These are phyloP conservation scores for Paedocypris sp. DNA, from an alignment of 2,113 vertebrate species.

Conservation along the genomic window DNA sequence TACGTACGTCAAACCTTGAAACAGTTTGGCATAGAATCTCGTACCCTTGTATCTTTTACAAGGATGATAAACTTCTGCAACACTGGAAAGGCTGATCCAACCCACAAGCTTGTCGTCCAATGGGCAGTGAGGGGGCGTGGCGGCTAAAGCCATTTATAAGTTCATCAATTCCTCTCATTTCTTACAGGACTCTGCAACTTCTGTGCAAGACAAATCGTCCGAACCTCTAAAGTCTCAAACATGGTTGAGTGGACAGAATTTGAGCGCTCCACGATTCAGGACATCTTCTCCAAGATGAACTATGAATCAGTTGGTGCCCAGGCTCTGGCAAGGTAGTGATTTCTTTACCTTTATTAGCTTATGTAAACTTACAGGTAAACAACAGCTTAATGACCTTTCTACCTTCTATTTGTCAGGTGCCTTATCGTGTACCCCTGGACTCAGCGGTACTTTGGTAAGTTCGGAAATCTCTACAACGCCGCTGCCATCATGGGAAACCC, in stretches of 20 bases:
- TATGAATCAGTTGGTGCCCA: slow-evolving; percentile 33
- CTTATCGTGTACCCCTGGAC: slow-evolving; percentile 61
- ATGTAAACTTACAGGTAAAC: no score
- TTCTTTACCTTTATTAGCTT: not conserved
- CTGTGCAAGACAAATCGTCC: not conserved
- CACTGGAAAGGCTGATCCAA: not conserved
- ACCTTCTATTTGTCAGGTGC: slow-evolving; percentile 34
- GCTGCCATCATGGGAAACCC: slow-evolving; percentile 49
- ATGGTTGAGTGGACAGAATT: slow-evolving; percentile 51
- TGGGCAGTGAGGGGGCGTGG: slow-evolving; percentile 5
- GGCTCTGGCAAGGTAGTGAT: slow-evolving; percentile 43
- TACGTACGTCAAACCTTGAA: no score
- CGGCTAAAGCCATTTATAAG: not conserved
- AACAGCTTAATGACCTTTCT: not conserved
- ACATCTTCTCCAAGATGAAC: slow-evolving; percentile 35
- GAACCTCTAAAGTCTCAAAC: slow-evolving; percentile 12
- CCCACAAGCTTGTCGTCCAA: slow-evolving; percentile 11
- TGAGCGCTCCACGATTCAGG: slow-evolving; percentile 38
- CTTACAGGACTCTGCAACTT: not conserved
- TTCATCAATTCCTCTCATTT: not conserved
- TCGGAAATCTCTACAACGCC: slow-evolving; percentile 59
- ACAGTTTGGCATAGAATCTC: no score
- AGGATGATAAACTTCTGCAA: not conserved
- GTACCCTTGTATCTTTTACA: no score
- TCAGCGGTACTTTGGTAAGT: slow-evolving; percentile 72